Base-by-base conservation (phyloP, 1,140 invertebrate genomes). In the Heterodera carotae region DNA sequence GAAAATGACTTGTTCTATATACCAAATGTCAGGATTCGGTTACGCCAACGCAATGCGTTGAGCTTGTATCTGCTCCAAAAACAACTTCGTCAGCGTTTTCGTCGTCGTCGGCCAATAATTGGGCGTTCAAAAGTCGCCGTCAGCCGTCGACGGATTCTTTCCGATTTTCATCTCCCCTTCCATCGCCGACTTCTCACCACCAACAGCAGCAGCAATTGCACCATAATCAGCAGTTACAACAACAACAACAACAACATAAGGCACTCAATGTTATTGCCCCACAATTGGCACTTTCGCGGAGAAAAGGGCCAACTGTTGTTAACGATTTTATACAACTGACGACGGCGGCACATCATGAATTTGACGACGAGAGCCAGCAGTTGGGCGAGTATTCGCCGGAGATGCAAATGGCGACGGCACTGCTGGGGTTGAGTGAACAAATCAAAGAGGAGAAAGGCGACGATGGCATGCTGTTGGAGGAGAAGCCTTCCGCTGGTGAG, bases 371-470 rank as follows among this genome's bases (percentile, higher is more conserved):
- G 5, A 22, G 1, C 12, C 48, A 22, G 15, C 18, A 22, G 5
- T 56, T 22, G 48, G 22, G 48, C 15, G 48, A 18, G 22, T 12
- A 56, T 5, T 56, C 48, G 48, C 22, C 48, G 22, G 48, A 15
- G 22, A 56, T 56, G 48, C 15, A 18, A 22, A 56, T 56, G 48
- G 48, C 48, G 15, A 56, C 48, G 15, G 22, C 48, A 2, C 18
- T 56, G 48, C 22, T 56, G 48, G 48, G 22, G 5, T n/a, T 68
- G 34, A 68, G 66, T 18, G 34, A 68, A 22, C 34, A 68, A n/a
- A 48, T 68, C 31, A 62, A 29, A 39, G 43, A 72, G 33, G 77
- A 69, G 18, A 78, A 76, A 29, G 31, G 70, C 53, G 34, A 29
- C 74, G 75, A 76, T 31, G 76, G 70, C 6, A 43, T 12, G 22